A percentile compares a stretch with the other conserved stretches of the same genome.
Conservation (phyloP, 2,797 vertebrate species). For the Gymnothorax reevesii region DNA sequence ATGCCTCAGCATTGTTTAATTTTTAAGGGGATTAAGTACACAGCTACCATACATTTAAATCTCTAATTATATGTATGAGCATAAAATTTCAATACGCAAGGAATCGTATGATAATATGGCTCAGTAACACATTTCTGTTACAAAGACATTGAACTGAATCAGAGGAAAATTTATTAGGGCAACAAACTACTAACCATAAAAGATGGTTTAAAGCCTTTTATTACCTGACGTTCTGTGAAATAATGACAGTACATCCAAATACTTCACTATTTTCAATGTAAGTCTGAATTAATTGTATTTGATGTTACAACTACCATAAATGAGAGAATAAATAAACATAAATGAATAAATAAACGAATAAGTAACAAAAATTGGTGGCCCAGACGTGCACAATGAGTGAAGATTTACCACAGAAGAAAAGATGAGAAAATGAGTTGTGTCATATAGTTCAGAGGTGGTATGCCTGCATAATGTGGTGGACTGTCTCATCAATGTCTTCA, state of each 20-base stretch:
- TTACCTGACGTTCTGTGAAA: slow-evolving; percentile 70
- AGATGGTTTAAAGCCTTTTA: slow-evolving; percentile 71
- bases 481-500: too few relatives aligned
- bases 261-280: slow-evolving; percentile 67
- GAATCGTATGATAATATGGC: neutral
- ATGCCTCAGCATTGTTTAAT: slow-evolving; percentile 53
- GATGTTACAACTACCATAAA: slow-evolving; percentile 59
- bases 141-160: slow-evolving; percentile 46
- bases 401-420: too few relatives aligned
- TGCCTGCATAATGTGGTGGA: too few relatives aligned
- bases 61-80: neutral
- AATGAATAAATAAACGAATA: too few relatives aligned
- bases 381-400: too few relatives aligned
- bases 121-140: neutral
- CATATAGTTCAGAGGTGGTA: too few relatives aligned
- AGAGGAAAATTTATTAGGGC: slow-evolving; percentile 65
- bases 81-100: too few relatives aligned
- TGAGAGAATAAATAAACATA: too few relatives aligned
- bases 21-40: slow-evolving; percentile 37
- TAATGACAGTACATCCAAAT: slow-evolving; percentile 77
- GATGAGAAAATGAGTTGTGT: too few relatives aligned
- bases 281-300: slow-evolving; percentile 79
- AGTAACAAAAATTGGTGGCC: neutral
- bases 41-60: neutral
- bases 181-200: slow-evolving; percentile 78